A percentile compares a stretch with the other conserved stretches of the same genome.
Conservation (phyloP, 2,888 invertebrate species). For the Leptinotarsa rubiginosa region DNA sequence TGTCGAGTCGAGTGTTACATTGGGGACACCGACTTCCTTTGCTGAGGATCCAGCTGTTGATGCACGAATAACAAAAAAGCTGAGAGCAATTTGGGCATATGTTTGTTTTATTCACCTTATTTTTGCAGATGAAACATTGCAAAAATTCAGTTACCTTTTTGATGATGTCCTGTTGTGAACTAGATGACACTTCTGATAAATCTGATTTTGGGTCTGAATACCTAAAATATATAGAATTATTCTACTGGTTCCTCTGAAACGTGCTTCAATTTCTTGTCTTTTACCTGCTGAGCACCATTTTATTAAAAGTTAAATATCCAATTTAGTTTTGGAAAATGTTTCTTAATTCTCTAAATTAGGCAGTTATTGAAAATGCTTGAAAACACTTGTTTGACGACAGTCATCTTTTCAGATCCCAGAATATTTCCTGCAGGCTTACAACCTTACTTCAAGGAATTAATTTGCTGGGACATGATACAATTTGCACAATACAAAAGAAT, state of each 20-base stretch:
- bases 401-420: conserved; percentile 30
- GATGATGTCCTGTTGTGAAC: conserved; percentile 74
- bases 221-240: neutral
- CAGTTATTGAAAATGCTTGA: neutral
- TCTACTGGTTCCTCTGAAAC: conserved; percentile 4
- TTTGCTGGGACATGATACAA: neutral
- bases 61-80: conserved; percentile 93
- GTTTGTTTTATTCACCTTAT: conserved; percentile 92
- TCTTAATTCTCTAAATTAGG: neutral
- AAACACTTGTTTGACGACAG: conserved; percentile 27
- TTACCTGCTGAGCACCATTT: neutral
- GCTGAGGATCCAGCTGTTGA: conserved; percentile 91
- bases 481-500: conserved; percentile 22
- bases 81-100: conserved; percentile 96
- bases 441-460: neutral
- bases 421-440: conserved; percentile 25
- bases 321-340: conserved; percentile 5
- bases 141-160: conserved; percentile 89
- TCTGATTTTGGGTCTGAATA: neutral
- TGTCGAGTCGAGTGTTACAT: conserved; percentile 86
- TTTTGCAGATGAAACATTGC: conserved; percentile 97
- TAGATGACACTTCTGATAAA: conserved; percentile 68
- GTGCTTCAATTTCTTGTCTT: neutral
- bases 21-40: conserved; percentile 94
- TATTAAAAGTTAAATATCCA: neutral